A percentile compares a stretch with the other conserved stretches of the same genome.
phyloP scores from a whole-genome alignment of 2,113 vertebrate genomes.

The Bungarus multicinctus region DNA sequence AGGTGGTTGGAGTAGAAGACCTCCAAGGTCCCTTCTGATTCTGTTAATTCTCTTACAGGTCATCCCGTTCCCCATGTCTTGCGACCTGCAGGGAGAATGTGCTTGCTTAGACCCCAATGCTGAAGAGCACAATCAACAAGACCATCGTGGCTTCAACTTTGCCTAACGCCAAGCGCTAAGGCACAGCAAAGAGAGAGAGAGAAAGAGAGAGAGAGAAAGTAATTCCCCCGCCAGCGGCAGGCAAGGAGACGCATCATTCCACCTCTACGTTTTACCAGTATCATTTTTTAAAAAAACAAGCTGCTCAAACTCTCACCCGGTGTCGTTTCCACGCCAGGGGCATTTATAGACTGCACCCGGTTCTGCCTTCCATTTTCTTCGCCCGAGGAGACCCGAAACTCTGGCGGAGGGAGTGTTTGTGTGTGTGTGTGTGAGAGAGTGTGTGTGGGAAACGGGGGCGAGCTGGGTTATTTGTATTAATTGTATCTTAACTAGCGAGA shows the following conservation, averaged over 20 bases:
- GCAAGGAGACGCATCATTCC: conserved; percentile 67
- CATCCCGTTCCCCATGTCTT: conserved; percentile 94
- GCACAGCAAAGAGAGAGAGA: conserved; percentile 54
- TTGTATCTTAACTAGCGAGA: conserved; percentile 59
- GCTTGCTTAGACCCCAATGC: conserved; percentile 91
- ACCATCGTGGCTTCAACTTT: conserved; percentile 73
- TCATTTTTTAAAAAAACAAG: conserved; percentile 66
- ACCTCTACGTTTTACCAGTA: conserved; percentile 67
- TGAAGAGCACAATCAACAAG: conserved; percentile 84
- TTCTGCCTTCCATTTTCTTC: conserved; percentile 79
- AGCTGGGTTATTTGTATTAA: conserved; percentile 65
- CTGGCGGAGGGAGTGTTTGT: not conserved
- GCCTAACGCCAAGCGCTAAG: conserved; percentile 71
- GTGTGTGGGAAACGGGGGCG: not conserved
- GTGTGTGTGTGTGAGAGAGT: not conserved
- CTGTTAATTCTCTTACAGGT: conserved; percentile 72
- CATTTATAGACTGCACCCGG: conserved; percentile 76
- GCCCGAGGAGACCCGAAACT: conserved; percentile 68
- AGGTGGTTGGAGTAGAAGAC: not conserved
- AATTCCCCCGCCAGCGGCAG: conserved; percentile 65
- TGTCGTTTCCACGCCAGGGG: conserved; percentile 78
- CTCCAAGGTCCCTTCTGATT: not conserved
- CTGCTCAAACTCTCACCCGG: conserved; percentile 67
- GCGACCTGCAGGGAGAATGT: conserved; percentile 89
- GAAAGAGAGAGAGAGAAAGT: conserved; percentile 1